A percentile compares a stretch with the other conserved stretches of the same genome.
Evolutionary conservation across 2,797 vertebrate genomes (phyloP).

Genomic region (Oophaga sylvatica): DNA sequence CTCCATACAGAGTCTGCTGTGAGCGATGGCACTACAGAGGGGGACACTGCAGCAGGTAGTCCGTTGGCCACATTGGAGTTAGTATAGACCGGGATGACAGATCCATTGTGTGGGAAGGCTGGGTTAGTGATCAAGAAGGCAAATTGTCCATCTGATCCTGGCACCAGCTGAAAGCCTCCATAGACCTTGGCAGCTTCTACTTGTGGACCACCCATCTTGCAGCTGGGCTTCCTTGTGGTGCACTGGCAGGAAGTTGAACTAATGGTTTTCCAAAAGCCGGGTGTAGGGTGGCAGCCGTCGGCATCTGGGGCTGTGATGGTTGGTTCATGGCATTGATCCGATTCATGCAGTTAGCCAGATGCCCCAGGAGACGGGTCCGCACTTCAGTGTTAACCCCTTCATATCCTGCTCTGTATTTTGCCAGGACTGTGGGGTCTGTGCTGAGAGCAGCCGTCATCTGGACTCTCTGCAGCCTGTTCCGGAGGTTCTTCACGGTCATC

Average conservation of each 20-base stretch:
- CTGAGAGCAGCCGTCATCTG: conserved; percentile 95
- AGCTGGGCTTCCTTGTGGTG: conserved; percentile 80
- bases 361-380: conserved; percentile 92
- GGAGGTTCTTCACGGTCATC: conserved; percentile 98
- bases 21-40: conserved; percentile 81
- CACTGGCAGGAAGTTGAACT: conserved; percentile 79
- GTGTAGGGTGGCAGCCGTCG: conserved; percentile 78
- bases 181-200: conserved; percentile 88
- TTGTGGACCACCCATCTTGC: conserved; percentile 80
- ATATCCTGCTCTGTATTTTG: conserved; percentile 95
- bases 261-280: conserved; percentile 81
- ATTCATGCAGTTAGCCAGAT: conserved; percentile 95
- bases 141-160: conserved; percentile 95
- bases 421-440: conserved; percentile 91
- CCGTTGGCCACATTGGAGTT: conserved; percentile 75
- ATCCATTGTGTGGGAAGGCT: conserved; percentile 86
- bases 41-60: conserved; percentile 79
- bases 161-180: conserved; percentile 94
- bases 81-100: conserved; percentile 90
- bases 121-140: conserved; percentile 95
- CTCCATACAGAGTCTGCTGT: conserved; percentile 94
- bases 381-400: conserved; percentile 97
- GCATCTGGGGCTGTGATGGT: conserved; percentile 83
- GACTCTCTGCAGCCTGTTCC: conserved; percentile 90
- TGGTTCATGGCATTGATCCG: conserved; percentile 98